Conservation (phyloP, 1,140 invertebrate species). For the Heterodera schachtii region DNA sequence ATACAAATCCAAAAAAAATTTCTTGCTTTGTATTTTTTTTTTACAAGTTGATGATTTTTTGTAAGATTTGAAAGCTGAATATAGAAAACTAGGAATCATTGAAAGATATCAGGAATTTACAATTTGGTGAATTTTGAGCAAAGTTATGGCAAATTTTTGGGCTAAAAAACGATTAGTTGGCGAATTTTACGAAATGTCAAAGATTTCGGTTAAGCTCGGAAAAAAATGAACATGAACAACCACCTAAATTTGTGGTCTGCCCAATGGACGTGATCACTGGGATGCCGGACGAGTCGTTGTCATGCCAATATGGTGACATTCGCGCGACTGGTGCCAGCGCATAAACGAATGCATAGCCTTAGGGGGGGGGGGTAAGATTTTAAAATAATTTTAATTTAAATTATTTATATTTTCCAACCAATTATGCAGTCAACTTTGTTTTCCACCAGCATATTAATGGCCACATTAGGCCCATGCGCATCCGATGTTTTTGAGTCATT, state of each 20-base stretch:
- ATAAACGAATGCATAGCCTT: conserved; percentile 65
- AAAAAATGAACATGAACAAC: conserved; percentile 1
- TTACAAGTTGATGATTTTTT: no score
- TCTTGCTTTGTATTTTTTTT: no score
- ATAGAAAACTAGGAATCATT: no score
- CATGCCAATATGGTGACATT: conserved; percentile 60
- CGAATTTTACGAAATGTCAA: no score
- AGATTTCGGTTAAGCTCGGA: background rate
- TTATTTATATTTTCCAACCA: conserved; percentile 38
- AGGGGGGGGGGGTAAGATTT: conserved; percentile 21
- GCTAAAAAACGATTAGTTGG: no score
- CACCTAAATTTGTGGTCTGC: conserved; percentile 77
- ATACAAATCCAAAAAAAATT: no score
- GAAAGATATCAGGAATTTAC: no score
- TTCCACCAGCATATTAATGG: conserved; percentile 56
- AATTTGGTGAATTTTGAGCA: no score
- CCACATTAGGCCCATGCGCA: conserved; percentile 63
- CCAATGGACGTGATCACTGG: conserved; percentile 79
- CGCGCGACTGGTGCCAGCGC: conserved; percentile 62
- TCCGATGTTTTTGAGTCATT: conserved; percentile 56
- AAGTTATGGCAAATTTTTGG: no score
- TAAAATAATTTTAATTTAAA: background rate
- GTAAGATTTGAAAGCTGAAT: no score
- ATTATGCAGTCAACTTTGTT: conserved; percentile 62
- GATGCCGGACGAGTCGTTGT: conserved; percentile 55